Evolutionary conservation across 2,113 vertebrate genomes (phyloP).

Genomic region (Sinocyclocheilus anophthalmus): DNA sequence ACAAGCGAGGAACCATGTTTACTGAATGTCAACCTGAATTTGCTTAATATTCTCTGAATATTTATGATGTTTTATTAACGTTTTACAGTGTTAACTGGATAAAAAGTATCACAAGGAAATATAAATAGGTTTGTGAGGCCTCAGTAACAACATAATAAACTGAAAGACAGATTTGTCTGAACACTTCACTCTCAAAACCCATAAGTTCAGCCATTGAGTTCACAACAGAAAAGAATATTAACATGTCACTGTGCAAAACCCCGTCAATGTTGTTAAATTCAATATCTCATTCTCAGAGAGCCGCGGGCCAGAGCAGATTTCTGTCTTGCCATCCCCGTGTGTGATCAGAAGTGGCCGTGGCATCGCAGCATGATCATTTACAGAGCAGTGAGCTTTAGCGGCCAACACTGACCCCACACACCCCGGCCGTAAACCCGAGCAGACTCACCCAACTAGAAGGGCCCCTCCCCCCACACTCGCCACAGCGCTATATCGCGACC

Average conservation of each 20-base stretch:
- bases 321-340: conserved; percentile 44
- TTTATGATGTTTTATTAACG: neutral
- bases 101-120: neutral
- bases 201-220: conserved; percentile 9
- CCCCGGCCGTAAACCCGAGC: no score
- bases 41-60: neutral
- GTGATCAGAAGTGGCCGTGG: conserved; percentile 49
- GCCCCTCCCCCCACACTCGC: no score
- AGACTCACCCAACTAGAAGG: no score
- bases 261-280: conserved; percentile 33
- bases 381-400: neutral
- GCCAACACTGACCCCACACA: neutral
- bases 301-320: conserved; percentile 51
- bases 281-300: conserved; percentile 26
- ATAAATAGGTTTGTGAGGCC: neutral
- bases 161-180: neutral
- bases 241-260: conserved; percentile 32
- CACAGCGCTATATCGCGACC: no score
- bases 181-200: neutral
- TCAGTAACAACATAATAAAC: neutral
- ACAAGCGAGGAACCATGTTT: neutral
- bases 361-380: conserved; percentile 49
- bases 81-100: neutral
- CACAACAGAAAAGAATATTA: conserved; percentile 39
- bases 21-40: neutral